Percentiles rank a stretch among this genome's conserved stretches.
Evolutionary conservation across 2,888 invertebrate genomes (phyloP).

Genomic region (Ferdinandea cuprea): DNA sequence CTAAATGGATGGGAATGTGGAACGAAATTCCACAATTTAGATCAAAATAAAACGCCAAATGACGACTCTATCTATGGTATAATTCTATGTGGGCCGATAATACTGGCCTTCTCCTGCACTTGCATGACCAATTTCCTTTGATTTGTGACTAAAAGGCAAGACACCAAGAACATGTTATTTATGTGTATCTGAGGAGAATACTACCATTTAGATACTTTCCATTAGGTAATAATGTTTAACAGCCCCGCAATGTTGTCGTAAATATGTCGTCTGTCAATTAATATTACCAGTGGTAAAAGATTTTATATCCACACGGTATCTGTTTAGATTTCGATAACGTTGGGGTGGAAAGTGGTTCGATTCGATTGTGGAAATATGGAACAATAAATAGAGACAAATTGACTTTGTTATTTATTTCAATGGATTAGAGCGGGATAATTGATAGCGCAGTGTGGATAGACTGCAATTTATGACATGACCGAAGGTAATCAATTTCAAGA

Average conservation of each 20-base stretch:
- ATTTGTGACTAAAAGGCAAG: conserved; percentile 30
- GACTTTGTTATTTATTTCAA: background rate
- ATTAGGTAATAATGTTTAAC: conserved; percentile 60
- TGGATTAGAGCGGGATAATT: background rate
- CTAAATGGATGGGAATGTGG: background rate
- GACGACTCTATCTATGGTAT: no score
- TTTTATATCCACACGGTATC: conserved; percentile 12
- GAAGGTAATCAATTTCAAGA: background rate
- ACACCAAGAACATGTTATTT: conserved; percentile 35
- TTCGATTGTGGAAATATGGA: background rate
- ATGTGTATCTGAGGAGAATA: conserved; percentile 32
- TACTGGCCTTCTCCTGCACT: background rate
- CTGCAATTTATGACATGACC: background rate
- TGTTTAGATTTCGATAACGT: conserved; percentile 20
- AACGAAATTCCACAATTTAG: conserved; percentile 23
- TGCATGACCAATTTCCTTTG: conserved; percentile 49
- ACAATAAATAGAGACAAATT: conserved; percentile 14
- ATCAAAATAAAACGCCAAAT: conserved; percentile 9
- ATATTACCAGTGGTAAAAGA: conserved; percentile 17
- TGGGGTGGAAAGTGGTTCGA: background rate
- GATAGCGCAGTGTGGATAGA: no score
- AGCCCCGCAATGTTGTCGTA: conserved; percentile 41
- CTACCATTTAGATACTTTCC: conserved; percentile 58
- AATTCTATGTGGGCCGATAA: conserved; percentile 1
- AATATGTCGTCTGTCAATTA: conserved; percentile 70